Conservation (phyloP, 2,113 vertebrate species). For the Xenopus tropicalis region UCB_Xtro_10.0 CM004443.2:165083501-165084000, state of each 20-base stretch:
- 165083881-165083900: too few species aligned
- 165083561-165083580: too few species aligned
- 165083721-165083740: conserved; percentile 31
- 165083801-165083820: conserved; percentile 14
- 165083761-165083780: conserved; percentile 17
- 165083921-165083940: too few species aligned
- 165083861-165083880: neutral
- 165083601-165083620: too few species aligned
- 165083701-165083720: conserved; percentile 10
- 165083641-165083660: conserved; percentile 5
- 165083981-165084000: too few species aligned
- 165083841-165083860: neutral
- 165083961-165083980: too few species aligned
- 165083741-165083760: conserved; percentile 25
- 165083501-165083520: too few species aligned
- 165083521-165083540: too few species aligned
- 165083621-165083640: neutral
- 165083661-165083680: neutral
- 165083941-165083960: too few species aligned
- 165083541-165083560: too few species aligned
- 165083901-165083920: too few species aligned
- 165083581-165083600: too few species aligned
- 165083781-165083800: conserved; percentile 18
- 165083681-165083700: conserved; percentile 15
- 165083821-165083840: conserved; percentile 5